Percentiles rank a stretch among this genome's conserved stretches.
Evolutionary conservation across 2,113 vertebrate species (phyloP).

Genomic region (Gopherus flavomarginatus): DNA sequence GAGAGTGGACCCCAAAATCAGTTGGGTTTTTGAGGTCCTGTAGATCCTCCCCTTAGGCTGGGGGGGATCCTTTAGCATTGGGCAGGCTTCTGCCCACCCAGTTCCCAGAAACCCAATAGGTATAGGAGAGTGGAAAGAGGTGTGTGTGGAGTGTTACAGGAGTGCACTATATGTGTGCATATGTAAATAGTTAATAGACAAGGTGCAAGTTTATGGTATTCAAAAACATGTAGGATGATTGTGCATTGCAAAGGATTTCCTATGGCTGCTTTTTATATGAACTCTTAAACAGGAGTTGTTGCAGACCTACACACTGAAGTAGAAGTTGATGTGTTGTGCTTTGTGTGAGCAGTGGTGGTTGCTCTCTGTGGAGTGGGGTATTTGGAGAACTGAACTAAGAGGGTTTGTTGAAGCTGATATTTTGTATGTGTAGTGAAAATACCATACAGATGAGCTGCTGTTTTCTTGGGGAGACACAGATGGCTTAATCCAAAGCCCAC

Average conservation of each 20-base stretch:
- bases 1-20: too few species aligned
- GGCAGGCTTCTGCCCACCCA: too few species aligned
- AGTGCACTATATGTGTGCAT: not conserved
- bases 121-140: not conserved
- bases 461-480: not conserved
- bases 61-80: too few species aligned
- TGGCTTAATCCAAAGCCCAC: not conserved
- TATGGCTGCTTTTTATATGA: not conserved
- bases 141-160: not conserved
- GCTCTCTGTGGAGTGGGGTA: not conserved
- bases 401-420: not conserved
- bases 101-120: too few species aligned
- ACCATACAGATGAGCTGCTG: not conserved
- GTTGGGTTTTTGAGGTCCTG: too few species aligned
- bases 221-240: not conserved
- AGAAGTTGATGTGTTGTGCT: not conserved
- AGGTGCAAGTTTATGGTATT: not conserved
- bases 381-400: not conserved
- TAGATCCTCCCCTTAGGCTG: too few species aligned
- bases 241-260: not conserved
- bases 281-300: not conserved
- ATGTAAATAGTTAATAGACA: not conserved
- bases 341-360: not conserved
- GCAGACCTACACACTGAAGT: not conserved
- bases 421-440: conserved; percentile 14